These are phyloP conservation scores for Brenthis ino DNA, from an alignment of 2,888 invertebrate genomes.

Conservation along the genomic window DNA sequence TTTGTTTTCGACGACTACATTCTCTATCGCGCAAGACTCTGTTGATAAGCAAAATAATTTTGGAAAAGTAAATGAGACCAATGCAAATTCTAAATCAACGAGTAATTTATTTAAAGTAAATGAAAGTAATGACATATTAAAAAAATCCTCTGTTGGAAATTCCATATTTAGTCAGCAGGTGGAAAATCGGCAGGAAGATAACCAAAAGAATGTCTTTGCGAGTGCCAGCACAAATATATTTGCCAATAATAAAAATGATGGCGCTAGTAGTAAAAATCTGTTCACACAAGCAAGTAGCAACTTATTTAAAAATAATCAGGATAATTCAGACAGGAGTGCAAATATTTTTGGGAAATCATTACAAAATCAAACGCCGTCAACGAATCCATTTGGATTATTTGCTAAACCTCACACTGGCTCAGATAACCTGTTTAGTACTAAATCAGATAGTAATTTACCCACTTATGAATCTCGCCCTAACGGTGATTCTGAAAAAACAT, in stretches of 20 bases:
- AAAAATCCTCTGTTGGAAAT: constrained; percentile 38
- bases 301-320: constrained; percentile 45
- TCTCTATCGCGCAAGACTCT: constrained; percentile 14
- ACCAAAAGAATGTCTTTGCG: constrained; percentile 46
- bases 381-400: constrained; percentile 59
- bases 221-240: constrained; percentile 40
- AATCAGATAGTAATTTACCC: constrained; percentile 22
- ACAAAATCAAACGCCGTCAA: constrained; percentile 42
- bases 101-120: constrained; percentile 46
- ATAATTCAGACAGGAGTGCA: constrained; percentile 34
- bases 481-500: constrained; percentile 51
- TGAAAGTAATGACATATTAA: constrained; percentile 45
- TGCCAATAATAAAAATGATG: constrained; percentile 33
- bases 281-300: constrained; percentile 48
- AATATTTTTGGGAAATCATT: constrained; percentile 59
- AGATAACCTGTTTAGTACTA: constrained; percentile 25
- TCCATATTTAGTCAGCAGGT: constrained; percentile 45
- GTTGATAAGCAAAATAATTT: constrained; percentile 34
- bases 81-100: constrained; percentile 29
- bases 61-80: constrained; percentile 26
- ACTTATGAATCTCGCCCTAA: constrained; percentile 51
- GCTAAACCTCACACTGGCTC: constrained; percentile 45
- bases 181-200: constrained; percentile 28
- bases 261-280: constrained; percentile 39
- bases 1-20: constrained; percentile 19